phyloP scores from a whole-genome alignment of 2,888 invertebrate species.

The Cordylochernes scorpioides region DNA sequence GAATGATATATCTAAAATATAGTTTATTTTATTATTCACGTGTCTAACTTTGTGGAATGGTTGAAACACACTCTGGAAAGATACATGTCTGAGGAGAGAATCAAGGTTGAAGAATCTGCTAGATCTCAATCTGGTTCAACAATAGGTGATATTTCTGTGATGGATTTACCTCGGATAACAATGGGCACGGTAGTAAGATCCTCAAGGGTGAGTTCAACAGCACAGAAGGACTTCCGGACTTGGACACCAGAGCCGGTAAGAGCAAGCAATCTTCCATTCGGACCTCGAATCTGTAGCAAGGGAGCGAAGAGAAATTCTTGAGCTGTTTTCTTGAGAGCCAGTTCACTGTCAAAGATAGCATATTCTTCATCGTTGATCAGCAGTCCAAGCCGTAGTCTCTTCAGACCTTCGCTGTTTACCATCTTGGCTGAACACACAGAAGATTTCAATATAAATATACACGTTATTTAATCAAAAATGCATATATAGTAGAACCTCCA shows the following conservation, averaged over 20 bases:
- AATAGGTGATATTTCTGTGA: no score
- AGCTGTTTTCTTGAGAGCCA: slow-evolving; percentile 9
- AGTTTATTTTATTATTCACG: no score
- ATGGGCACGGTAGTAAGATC: slow-evolving; percentile 18
- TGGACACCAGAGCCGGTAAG: slow-evolving; percentile 17
- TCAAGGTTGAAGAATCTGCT: no score
- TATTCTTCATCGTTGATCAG: slow-evolving; percentile 15
- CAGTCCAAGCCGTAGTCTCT: slow-evolving; percentile 13
- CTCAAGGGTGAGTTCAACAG: slow-evolving; percentile 17
- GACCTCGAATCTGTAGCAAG: slow-evolving; percentile 15
- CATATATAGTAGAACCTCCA: no score
- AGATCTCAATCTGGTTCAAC: no score
- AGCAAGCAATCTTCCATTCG: slow-evolving; percentile 15
- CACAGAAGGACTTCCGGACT: slow-evolving; percentile 17
- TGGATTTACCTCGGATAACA: slow-evolving; percentile 18
- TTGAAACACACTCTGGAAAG: no score
- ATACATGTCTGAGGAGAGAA: no score
- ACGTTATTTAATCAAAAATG: no score
- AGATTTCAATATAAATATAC: no score
- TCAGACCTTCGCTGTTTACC: slow-evolving; percentile 11
- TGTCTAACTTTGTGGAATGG: no score
- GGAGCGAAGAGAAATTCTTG: slow-evolving; percentile 16
- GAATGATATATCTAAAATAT: no score
- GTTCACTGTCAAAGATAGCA: slow-evolving; percentile 11
- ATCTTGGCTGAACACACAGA: slow-evolving; percentile 10